Conservation (phyloP, 1,140 invertebrate species). For the Archegozetes longisetosus region DNA sequence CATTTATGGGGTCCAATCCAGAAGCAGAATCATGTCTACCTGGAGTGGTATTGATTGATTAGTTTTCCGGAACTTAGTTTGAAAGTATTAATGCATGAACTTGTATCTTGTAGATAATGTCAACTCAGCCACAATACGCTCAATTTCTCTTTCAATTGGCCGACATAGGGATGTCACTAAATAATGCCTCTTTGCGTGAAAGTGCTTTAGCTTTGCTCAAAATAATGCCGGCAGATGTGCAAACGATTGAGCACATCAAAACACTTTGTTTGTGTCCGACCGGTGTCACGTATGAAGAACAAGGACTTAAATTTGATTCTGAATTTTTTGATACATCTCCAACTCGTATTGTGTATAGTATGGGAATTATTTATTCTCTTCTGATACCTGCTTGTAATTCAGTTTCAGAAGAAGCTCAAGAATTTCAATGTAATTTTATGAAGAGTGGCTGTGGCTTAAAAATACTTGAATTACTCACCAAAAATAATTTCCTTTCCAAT, state of each 20-base stretch:
- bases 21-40: constrained; percentile 76
- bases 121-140: constrained; percentile 58
- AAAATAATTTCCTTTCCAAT: constrained; percentile 66
- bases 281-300: neutral
- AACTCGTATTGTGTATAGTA: constrained; percentile 57
- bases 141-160: constrained; percentile 80
- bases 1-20: constrained; percentile 52
- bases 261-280: constrained; percentile 5
- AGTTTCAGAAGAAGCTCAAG: constrained; percentile 58
- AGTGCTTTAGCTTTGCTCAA: constrained; percentile 69
- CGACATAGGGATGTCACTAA: constrained; percentile 63
- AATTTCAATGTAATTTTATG: constrained; percentile 77
- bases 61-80: neutral
- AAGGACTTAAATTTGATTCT: neutral
- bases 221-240: constrained; percentile 64
- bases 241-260: constrained; percentile 7
- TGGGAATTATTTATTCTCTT: constrained; percentile 57
- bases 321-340: constrained; percentile 47
- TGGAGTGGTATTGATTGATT: constrained; percentile 55
- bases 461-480: constrained; percentile 65
- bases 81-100: neutral
- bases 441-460: constrained; percentile 62
- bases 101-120: constrained; percentile 40
- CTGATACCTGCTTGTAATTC: constrained; percentile 78
- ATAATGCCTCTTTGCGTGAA: constrained; percentile 61